Base-by-base conservation (phyloP, 2,113 vertebrate species). In the Colaptes auratus region DNA sequence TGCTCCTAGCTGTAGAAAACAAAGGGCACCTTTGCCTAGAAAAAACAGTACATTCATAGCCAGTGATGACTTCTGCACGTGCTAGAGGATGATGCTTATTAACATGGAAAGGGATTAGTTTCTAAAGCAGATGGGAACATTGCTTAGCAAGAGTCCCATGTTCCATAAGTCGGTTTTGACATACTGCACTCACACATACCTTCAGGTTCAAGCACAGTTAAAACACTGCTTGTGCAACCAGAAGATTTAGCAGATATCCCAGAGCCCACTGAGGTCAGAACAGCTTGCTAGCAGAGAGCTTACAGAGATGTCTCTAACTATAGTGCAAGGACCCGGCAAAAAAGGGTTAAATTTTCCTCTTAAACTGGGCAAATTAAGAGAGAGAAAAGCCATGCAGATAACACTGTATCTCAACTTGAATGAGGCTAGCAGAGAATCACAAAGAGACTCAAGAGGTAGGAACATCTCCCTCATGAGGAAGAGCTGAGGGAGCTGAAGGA, bases 271-370 rank as follows among this genome's bases (percentile, higher is more conserved):
- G 8, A 3, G 21, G 20, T 15, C 74, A 31, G 58, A 65, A 17
- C 28, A 64, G 27, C n/a, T 42, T 0, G 0, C 6, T 44, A 23
- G 28, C 6, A n/a, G 33, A 12, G 2, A 2, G 1, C 12, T 13
- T 8, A 3, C 12, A 16, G 27, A 25, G 6, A 2, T 3, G 2
- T 4, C 10, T 21, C 21, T 2, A 7, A 3, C 10, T 19, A 1
- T 15, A 48, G 74, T 15, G 15, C 0, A 0, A 28, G 0, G 16
- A 5, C 46, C 55, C 12, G 27, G 6, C n/a, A 4, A 5, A 1
- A 11, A 53, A 25, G 7, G 21, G 9, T 2, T 12, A 5, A 2
- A 3, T 2, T n/a, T 8, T 16, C 46, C 27, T 63, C 58, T 28
- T 6, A 66, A 39, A 2, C 4, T 6, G 7, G 1, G 5, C 7